These are phyloP conservation scores for Cathartes aura DNA, from an alignment of 2,113 vertebrate species.

Conservation along the genomic window DNA sequence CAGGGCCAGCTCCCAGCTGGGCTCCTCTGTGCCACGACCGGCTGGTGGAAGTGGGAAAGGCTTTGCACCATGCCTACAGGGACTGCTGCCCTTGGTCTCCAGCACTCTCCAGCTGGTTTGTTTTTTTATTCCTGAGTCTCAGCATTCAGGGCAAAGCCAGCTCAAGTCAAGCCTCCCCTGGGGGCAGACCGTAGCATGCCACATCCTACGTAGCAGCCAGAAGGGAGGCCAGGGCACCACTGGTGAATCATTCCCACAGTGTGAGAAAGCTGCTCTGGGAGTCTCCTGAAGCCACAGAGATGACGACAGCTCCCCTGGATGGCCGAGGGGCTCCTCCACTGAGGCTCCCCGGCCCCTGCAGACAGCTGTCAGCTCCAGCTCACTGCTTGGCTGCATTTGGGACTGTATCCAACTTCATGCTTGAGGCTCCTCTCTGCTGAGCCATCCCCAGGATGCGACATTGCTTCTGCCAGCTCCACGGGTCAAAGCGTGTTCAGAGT, in stretches of 20 bases:
- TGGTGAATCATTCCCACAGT: background rate
- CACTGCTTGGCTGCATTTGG: background rate
- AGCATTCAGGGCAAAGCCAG: background rate
- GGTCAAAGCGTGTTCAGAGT: background rate
- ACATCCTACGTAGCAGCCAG: background rate
- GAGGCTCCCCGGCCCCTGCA: background rate
- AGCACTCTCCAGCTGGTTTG: background rate
- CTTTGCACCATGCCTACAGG: background rate
- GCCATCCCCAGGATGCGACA: background rate
- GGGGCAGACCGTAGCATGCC: accelerated
- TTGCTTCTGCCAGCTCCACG: background rate
- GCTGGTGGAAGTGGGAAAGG: background rate
- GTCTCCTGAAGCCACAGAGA: background rate
- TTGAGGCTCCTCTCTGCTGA: background rate
- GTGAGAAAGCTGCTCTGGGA: background rate
- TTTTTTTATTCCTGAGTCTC: background rate
- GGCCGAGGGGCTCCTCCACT: background rate
- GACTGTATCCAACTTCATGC: background rate
- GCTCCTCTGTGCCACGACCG: background rate
- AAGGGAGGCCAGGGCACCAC: background rate
- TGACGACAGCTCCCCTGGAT: background rate
- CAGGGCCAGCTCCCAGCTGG: background rate
- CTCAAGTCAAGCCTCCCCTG: background rate
- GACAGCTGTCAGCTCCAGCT: conserved; percentile 1
- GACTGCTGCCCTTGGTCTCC: background rate